Evolutionary conservation across 23 tunicate genomes (phyloP).

Genomic region (Trididemnum nubilum): DNA sequence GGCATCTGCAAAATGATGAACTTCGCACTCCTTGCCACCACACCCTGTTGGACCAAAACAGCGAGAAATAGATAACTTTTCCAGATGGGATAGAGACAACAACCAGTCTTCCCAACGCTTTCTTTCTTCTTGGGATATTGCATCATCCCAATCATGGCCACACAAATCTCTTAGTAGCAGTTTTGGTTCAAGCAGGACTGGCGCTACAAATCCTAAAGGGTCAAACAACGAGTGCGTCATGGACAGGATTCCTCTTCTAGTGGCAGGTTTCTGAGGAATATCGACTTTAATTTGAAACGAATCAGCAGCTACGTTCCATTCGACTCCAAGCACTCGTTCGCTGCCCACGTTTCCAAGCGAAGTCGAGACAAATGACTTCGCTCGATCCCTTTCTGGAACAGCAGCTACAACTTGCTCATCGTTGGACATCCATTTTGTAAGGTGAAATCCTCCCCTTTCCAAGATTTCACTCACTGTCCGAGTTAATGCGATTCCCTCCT

Average conservation of each 20-base stretch:
- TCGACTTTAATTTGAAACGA: background rate
- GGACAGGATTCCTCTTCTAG: background rate
- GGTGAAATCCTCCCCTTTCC: background rate
- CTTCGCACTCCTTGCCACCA: too few relatives aligned
- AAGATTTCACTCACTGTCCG: background rate
- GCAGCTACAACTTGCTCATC: background rate
- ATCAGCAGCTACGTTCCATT: background rate
- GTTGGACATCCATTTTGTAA: background rate
- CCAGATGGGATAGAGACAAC: too few relatives aligned
- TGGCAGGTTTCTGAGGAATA: background rate
- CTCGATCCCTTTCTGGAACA: background rate
- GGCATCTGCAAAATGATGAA: slow-evolving; percentile 35
- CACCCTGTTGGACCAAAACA: too few relatives aligned
- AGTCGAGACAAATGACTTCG: background rate
- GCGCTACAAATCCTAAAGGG: background rate
- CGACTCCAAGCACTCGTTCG: background rate
- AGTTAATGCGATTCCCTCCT: background rate
- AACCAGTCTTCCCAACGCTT: too few relatives aligned
- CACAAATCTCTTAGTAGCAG: background rate
- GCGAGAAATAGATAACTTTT: too few relatives aligned
- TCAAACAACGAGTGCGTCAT: background rate
- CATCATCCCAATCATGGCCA: too few relatives aligned
- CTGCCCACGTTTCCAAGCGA: background rate
- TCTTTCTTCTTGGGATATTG: too few relatives aligned
- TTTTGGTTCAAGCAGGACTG: background rate